phyloP scores from a whole-genome alignment of 2,113 vertebrate species.

The Abramis brama region DNA sequence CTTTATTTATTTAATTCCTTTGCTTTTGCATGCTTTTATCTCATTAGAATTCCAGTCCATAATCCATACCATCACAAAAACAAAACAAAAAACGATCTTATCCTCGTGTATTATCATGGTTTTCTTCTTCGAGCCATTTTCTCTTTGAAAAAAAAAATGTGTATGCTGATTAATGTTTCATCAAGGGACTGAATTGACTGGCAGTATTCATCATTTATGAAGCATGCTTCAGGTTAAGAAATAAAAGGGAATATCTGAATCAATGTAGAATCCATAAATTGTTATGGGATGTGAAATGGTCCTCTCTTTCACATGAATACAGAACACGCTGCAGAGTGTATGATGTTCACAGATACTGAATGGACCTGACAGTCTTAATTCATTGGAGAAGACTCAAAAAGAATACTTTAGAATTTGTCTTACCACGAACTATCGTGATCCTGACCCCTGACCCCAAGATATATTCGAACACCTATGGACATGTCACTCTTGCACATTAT shows the following conservation, averaged over 20 bases:
- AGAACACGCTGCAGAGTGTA: background rate
- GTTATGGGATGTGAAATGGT: slow-evolving; percentile 22
- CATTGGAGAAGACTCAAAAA: background rate
- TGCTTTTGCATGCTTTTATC: background rate
- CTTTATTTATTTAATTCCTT: background rate
- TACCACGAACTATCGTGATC: background rate
- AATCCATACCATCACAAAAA: background rate
- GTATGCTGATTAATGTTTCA: slow-evolving; percentile 48
- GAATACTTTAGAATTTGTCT: background rate
- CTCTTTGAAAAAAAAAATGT: background rate
- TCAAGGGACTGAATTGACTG: slow-evolving; percentile 42
- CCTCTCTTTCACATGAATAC: slow-evolving; percentile 12
- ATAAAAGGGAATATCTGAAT: slow-evolving; percentile 52
- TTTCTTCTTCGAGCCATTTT: slow-evolving; percentile 38
- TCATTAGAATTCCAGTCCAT: background rate
- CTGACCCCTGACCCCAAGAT: background rate
- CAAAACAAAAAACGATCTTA: background rate
- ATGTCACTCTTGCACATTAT: background rate
- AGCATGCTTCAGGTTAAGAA: slow-evolving; percentile 51
- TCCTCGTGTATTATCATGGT: slow-evolving; percentile 19
- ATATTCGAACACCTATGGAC: background rate
- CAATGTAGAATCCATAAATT: slow-evolving; percentile 49
- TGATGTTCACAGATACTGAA: background rate
- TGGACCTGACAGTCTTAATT: background rate
- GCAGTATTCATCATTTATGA: slow-evolving; percentile 57